Evolutionary conservation across 2,113 vertebrate species (phyloP).

Genomic region (Garra rufa): DNA sequence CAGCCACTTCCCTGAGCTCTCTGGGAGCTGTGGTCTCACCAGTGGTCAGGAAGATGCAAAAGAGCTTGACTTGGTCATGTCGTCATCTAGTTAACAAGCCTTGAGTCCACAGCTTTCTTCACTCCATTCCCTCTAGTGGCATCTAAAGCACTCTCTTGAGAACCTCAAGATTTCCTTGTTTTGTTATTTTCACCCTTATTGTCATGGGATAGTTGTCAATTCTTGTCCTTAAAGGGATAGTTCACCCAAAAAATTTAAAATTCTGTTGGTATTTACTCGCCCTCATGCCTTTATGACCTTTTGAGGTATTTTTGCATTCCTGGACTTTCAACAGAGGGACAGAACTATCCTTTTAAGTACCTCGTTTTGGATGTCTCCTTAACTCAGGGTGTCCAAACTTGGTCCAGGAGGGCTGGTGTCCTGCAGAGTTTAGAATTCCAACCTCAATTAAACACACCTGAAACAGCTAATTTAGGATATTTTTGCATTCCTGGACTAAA

Average conservation of each 20-base stretch:
- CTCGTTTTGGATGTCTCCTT: not conserved
- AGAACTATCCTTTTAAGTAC: not conserved
- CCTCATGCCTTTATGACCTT: not conserved
- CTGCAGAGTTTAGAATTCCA: no score
- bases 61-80: constrained; percentile 88
- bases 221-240: not conserved
- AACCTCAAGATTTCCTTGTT: not conserved
- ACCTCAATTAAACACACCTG: no score
- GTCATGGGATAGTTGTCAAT: not conserved
- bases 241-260: not conserved
- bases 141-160: constrained; percentile 2
- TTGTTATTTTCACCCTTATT: not conserved
- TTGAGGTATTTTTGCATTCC: no score
- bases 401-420: no score
- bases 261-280: not conserved
- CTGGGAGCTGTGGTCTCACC: constrained; percentile 80
- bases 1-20: constrained; percentile 82
- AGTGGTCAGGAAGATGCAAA: constrained; percentile 82
- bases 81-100: constrained; percentile 83
- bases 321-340: no score
- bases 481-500: no score
- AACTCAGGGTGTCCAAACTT: not conserved
- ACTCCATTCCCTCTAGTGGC: not conserved
- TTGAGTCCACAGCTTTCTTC: not conserved
- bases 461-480: no score